phyloP scores from a whole-genome alignment of 2,113 vertebrate species.

The Pampusana beccarii region DNA sequence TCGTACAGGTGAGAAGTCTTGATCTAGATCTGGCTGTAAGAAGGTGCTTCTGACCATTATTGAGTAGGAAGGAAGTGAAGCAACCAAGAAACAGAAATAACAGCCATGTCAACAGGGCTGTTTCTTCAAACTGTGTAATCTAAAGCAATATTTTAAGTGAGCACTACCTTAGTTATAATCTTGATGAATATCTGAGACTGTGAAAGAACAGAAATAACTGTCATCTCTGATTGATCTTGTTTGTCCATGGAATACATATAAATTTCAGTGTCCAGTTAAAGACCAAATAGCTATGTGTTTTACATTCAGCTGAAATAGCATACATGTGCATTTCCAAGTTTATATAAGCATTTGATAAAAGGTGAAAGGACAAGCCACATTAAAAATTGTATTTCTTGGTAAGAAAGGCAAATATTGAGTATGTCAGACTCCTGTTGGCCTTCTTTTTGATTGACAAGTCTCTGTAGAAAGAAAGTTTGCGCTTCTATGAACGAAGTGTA shows the following conservation, averaged over 20 bases:
- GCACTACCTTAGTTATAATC: neutral
- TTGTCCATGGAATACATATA: neutral
- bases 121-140: conserved; percentile 39
- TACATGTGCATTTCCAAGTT: neutral
- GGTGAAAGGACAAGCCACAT: neutral
- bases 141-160: neutral
- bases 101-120: neutral
- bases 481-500: neutral
- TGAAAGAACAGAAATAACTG: neutral
- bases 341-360: neutral
- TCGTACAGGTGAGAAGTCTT: neutral
- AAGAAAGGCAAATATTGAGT: neutral
- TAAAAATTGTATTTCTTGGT: neutral
- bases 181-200: neutral
- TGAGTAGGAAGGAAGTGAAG: conserved; percentile 45
- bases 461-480: neutral
- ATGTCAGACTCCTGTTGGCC: neutral
- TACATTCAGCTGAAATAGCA: neutral
- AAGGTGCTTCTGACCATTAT: neutral
- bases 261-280: neutral
- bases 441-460: neutral
- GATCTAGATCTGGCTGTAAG: neutral
- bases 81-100: conserved; percentile 33
- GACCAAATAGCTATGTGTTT: neutral
- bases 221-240: neutral